Evolutionary conservation across 1,140 invertebrate species (phyloP).

Genomic region (Drosophila mayri): DNA sequence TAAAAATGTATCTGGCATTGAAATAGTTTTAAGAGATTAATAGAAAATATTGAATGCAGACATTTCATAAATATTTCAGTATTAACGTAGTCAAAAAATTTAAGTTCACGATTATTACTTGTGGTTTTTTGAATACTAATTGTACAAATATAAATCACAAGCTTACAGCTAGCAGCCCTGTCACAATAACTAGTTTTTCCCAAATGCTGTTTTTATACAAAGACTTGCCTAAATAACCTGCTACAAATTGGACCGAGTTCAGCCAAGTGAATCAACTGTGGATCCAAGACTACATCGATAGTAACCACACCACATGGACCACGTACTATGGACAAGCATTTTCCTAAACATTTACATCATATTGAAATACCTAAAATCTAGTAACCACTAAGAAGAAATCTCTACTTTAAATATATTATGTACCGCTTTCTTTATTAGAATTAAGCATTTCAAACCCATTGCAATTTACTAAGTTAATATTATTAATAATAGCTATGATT

Average conservation of each 20-base stretch:
- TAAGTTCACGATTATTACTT: background rate
- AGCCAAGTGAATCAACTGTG: conserved; percentile 28
- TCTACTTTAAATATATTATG: too few species aligned
- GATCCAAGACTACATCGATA: conserved; percentile 8
- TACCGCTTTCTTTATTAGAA: too few species aligned
- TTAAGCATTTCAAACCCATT: too few species aligned
- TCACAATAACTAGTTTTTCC: background rate
- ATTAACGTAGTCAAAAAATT: background rate
- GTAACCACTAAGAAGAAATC: too few species aligned
- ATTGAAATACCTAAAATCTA: too few species aligned
- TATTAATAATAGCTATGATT: too few species aligned
- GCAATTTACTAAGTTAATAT: too few species aligned
- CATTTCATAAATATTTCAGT: too few species aligned
- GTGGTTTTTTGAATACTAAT: background rate
- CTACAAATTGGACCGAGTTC: conserved; percentile 13
- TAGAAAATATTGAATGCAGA: too few species aligned
- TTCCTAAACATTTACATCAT: background rate
- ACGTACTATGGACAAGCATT: background rate
- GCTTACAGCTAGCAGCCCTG: background rate
- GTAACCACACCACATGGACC: conserved; percentile 6
- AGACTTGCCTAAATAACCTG: conserved; percentile 15
- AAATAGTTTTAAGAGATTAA: too few species aligned
- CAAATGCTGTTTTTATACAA: background rate
- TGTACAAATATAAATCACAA: background rate
- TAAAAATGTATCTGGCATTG: too few species aligned